Conservation (phyloP, 2,888 invertebrate species). For the Teleogryllus oceanicus region DNA sequence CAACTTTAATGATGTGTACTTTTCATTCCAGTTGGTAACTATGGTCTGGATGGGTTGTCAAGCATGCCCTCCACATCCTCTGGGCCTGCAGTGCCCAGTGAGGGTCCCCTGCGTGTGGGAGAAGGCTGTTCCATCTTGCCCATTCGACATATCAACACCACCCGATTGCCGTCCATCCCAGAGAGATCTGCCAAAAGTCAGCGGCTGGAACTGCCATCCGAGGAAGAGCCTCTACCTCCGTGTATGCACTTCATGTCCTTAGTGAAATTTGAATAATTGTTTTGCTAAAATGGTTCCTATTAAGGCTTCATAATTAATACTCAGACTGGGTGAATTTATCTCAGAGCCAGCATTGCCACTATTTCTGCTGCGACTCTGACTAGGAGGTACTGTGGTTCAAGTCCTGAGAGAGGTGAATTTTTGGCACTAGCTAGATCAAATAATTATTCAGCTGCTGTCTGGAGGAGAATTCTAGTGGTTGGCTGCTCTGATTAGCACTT, state of each 20-base stretch:
- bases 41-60: constrained; percentile 20
- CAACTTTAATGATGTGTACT: neutral
- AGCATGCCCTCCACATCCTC: neutral
- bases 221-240: constrained; percentile 79
- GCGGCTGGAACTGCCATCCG: constrained; percentile 52
- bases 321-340: no score
- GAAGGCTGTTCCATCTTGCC: constrained; percentile 48
- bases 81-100: neutral
- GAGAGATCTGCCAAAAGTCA: constrained; percentile 62
- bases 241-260: constrained; percentile 54
- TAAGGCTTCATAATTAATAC: no score
- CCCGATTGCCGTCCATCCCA: constrained; percentile 76
- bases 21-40: neutral
- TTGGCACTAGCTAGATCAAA: no score
- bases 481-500: no score
- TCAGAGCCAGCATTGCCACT: no score
- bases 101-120: constrained; percentile 33
- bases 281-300: no score
- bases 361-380: no score
- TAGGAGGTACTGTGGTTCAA: no score
- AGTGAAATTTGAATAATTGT: no score
- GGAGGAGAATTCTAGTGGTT: no score
- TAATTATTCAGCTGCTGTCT: no score
- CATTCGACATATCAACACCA: constrained; percentile 66
- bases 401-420: no score